Conservation (phyloP, 2,113 vertebrate genomes). For the Rhynchopsitta pachyrhyncha region DNA sequence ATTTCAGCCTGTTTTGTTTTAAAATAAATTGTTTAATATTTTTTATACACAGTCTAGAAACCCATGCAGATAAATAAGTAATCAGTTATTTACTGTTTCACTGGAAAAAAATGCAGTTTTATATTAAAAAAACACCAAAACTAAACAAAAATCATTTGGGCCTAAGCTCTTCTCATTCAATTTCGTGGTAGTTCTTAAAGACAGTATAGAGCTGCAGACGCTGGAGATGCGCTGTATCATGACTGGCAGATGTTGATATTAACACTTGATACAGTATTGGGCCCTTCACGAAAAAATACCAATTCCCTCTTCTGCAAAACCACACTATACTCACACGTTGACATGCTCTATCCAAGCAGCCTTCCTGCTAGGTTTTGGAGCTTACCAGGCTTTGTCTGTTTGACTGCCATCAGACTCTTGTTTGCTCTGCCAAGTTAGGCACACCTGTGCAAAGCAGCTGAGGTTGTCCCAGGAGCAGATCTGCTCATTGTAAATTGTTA, state of each 20-base stretch:
- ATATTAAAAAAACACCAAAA: background rate
- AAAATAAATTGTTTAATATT: background rate
- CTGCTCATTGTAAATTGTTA: background rate
- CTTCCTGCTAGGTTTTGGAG: accelerated
- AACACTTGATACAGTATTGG: background rate
- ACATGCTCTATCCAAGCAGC: background rate
- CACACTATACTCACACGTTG: background rate
- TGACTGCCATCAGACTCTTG: background rate
- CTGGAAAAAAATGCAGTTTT: background rate
- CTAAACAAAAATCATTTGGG: no score
- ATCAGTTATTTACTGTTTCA: background rate
- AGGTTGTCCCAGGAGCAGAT: background rate
- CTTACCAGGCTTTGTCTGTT: background rate
- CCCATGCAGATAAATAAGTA: background rate
- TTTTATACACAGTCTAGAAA: background rate
- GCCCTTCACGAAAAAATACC: background rate
- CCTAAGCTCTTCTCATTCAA: background rate
- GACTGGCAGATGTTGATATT: background rate
- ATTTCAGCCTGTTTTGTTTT: background rate
- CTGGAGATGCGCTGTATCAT: background rate
- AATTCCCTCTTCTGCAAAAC: background rate
- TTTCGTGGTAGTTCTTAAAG: background rate
- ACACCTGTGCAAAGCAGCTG: background rate
- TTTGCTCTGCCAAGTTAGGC: background rate
- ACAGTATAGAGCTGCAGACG: background rate